These are phyloP conservation scores for Triplophysa dalaica DNA, from an alignment of 2,113 vertebrate species.

Conservation along the genomic window DNA sequence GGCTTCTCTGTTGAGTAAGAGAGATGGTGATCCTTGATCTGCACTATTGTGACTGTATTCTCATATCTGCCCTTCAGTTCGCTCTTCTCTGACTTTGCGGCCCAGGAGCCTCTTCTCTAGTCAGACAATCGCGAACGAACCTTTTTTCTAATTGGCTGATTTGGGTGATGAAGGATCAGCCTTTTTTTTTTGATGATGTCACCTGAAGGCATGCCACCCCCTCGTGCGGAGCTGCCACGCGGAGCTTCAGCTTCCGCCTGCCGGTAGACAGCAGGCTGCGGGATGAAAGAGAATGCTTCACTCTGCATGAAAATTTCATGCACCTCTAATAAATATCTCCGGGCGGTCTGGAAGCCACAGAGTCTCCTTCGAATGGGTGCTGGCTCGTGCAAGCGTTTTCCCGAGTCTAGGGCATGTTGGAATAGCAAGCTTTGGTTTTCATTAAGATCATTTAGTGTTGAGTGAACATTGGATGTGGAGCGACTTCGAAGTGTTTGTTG, in stretches of 20 bases:
- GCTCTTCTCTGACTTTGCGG: not conserved
- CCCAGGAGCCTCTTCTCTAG: not conserved
- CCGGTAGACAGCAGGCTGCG: slow-evolving; percentile 40
- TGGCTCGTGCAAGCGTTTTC: not conserved
- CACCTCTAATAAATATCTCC: slow-evolving; percentile 57
- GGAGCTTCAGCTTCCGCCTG: slow-evolving; percentile 35
- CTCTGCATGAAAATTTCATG: slow-evolving; percentile 56
- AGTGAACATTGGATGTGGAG: not conserved
- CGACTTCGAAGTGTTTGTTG: not conserved
- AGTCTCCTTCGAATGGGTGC: slow-evolving; percentile 18
- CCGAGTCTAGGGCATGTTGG: not conserved
- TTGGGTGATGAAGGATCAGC: slow-evolving; percentile 17
- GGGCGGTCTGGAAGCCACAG: slow-evolving; percentile 45
- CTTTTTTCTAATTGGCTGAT: slow-evolving; percentile 18
- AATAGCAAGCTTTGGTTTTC: slow-evolving; percentile 1
- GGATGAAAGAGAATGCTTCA: slow-evolving; percentile 59
- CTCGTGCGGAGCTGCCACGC: slow-evolving; percentile 40
- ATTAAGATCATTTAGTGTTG: not conserved
- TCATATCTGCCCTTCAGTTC: not conserved
- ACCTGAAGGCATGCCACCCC: slow-evolving; percentile 46
- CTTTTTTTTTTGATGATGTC: slow-evolving; percentile 37
- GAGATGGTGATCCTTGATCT: not conserved
- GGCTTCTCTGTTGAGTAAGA: not conserved
- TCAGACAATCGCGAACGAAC: slow-evolving; percentile 7
- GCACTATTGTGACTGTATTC: not conserved